Evolutionary conservation across 2,888 invertebrate genomes (phyloP).

Genomic region (Allygus modestus): DNA sequence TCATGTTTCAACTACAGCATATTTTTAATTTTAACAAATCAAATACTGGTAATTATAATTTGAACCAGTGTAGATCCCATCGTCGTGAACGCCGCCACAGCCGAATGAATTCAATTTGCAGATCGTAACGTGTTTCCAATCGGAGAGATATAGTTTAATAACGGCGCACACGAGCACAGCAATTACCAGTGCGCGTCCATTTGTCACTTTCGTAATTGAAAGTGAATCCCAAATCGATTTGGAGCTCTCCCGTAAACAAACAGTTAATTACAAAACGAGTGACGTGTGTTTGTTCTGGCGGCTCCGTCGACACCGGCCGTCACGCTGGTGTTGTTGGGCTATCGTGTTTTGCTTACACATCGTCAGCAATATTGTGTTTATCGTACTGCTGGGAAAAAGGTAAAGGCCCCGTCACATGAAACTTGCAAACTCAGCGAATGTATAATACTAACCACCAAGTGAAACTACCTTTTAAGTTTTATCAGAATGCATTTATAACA

Average conservation of each 20-base stretch:
- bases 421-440: no score
- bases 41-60: no score
- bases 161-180: neutral
- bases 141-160: slow-evolving; percentile 6
- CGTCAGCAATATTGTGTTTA: no score
- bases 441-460: no score
- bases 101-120: neutral
- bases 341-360: no score
- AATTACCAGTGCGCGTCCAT: slow-evolving; percentile 8
- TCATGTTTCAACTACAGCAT: no score
- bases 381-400: no score
- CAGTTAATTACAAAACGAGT: slow-evolving; percentile 7
- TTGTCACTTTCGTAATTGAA: slow-evolving; percentile 30
- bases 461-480: no score
- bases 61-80: neutral
- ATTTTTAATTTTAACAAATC: no score
- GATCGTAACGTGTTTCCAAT: neutral
- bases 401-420: no score
- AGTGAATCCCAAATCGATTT: slow-evolving; percentile 20
- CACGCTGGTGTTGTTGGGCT: no score
- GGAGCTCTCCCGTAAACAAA: slow-evolving; percentile 1
- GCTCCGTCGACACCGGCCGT: neutral
- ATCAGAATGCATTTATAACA: no score
- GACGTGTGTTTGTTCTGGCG: neutral
- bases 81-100: neutral